These are phyloP conservation scores for Agrochola macilenta DNA, from an alignment of 2,888 invertebrate species.

Conservation along the genomic window DNA sequence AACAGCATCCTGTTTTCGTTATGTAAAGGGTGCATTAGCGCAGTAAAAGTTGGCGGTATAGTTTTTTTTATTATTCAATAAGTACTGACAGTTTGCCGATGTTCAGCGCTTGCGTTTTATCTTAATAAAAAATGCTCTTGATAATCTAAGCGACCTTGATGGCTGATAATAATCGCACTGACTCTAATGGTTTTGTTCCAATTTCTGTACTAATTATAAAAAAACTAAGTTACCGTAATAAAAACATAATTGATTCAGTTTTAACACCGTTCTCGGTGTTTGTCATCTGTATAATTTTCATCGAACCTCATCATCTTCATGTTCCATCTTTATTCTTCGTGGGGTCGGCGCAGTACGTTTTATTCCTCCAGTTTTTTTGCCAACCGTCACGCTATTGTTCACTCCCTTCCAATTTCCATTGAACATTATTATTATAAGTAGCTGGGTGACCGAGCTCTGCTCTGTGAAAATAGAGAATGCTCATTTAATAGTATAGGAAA, in stretches of 20 bases:
- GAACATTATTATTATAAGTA: no score
- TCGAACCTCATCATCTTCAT: not conserved
- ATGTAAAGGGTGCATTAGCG: not conserved
- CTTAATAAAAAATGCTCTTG: conserved; percentile 45
- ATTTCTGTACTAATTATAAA: conserved; percentile 21
- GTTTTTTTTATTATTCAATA: not conserved
- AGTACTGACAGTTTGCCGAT: not conserved
- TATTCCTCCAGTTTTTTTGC: no score
- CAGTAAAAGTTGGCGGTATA: not conserved
- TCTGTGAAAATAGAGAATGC: no score
- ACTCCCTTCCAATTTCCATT: no score
- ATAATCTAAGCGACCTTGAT: conserved; percentile 40
- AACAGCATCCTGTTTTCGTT: not conserved
- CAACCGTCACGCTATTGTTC: no score
- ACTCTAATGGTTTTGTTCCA: conserved; percentile 42
- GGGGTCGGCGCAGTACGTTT: no score
- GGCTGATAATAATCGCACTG: conserved; percentile 22
- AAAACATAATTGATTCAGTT: conserved; percentile 39
- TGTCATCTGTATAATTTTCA: conserved; percentile 6
- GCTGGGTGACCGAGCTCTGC: no score
- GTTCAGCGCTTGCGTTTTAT: conserved; percentile 34
- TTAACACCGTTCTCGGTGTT: conserved; percentile 2
- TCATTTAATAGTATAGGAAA: no score
- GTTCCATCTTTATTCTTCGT: no score
- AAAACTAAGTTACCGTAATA: conserved; percentile 2